These are phyloP conservation scores for Cotesia glomerata DNA, from an alignment of 1,140 invertebrate genomes.

Conservation along the genomic window DNA sequence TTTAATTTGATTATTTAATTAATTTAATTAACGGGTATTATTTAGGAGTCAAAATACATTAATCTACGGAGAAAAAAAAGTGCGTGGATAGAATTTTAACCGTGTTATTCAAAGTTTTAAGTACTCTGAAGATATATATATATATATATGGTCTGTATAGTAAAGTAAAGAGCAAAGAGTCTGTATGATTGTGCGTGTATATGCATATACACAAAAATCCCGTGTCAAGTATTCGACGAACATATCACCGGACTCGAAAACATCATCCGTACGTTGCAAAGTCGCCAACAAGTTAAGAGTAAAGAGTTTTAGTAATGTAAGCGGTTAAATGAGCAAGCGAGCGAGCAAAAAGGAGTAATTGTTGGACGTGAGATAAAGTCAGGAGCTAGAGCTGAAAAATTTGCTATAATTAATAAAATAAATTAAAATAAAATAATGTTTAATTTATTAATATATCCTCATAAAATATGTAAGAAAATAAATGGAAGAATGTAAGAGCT, in stretches of 20 bases:
- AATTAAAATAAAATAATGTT: not conserved
- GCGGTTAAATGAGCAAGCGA: too few species aligned
- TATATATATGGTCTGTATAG: not conserved
- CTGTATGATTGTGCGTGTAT: constrained; percentile 7
- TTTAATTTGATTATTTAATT: too few species aligned
- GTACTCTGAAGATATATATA: too few species aligned
- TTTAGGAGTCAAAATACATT: too few species aligned
- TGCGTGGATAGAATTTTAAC: too few species aligned
- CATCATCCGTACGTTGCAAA: constrained; percentile 15
- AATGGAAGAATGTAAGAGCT: not conserved
- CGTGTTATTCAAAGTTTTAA: too few species aligned
- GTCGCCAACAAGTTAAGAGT: not conserved
- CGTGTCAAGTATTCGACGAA: not conserved
- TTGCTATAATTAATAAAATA: not conserved
- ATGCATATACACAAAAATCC: constrained; percentile 10
- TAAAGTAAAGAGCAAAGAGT: not conserved
- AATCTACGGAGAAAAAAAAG: too few species aligned
- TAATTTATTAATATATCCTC: not conserved
- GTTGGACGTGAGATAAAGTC: too few species aligned
- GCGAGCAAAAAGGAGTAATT: too few species aligned
- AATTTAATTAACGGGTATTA: too few species aligned
- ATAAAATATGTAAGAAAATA: not conserved
- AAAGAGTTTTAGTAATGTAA: too few species aligned
- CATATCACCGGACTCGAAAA: constrained; percentile 20
- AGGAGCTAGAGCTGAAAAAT: not conserved